Conservation (phyloP, 1,140 invertebrate species). For the Cydia fagiglandana region DNA sequence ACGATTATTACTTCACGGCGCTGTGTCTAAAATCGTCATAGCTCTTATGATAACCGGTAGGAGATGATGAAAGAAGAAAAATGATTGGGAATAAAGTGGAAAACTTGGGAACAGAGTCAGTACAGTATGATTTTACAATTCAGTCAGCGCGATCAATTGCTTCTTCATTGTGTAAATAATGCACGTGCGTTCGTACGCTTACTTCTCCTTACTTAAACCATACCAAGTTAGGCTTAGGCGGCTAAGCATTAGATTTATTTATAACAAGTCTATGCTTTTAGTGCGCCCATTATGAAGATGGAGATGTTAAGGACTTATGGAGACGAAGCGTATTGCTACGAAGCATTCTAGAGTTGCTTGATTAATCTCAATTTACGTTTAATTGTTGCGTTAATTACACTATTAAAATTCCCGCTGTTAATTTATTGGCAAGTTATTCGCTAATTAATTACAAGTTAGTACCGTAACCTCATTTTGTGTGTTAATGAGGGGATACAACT, state of each 20-base stretch:
- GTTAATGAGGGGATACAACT: neutral
- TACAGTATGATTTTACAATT: too few species aligned
- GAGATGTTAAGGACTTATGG: neutral
- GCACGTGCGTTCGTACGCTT: neutral
- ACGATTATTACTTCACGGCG: too few species aligned
- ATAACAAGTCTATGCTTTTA: constrained; percentile 9
- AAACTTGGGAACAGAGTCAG: neutral
- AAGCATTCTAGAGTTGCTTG: neutral
- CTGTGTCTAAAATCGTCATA: too few species aligned
- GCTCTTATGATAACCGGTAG: too few species aligned
- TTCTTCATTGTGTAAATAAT: neutral
- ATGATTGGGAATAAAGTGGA: neutral
- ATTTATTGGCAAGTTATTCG: neutral
- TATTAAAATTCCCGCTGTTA: neutral
- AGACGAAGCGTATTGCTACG: neutral
- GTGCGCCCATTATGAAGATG: neutral
- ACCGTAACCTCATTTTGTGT: neutral
- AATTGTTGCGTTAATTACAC: neutral
- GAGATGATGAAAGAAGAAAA: too few species aligned
- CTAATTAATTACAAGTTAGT: neutral
- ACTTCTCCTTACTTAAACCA: neutral
- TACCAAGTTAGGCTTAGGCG: neutral
- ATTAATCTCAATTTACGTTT: neutral
- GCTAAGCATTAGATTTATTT: constrained; percentile 11
- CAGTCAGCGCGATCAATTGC: too few species aligned